A percentile compares a stretch with the other conserved stretches of the same genome.
These are phyloP conservation scores for Desoria tigrina DNA, from an alignment of 2,888 invertebrate species.

Conservation along the genomic window DNA sequence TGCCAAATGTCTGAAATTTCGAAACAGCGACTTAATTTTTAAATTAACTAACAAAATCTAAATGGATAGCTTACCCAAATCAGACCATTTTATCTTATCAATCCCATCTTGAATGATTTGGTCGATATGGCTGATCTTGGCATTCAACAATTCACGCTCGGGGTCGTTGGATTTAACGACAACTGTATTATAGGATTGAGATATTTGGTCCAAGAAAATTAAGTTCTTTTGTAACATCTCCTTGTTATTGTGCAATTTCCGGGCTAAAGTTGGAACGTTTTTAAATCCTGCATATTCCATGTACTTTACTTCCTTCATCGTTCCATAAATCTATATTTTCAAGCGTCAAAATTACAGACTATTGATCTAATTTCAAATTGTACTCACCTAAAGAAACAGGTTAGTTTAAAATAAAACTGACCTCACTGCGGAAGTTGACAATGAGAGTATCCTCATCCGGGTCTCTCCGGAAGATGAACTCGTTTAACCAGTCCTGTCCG, in stretches of 20 bases:
- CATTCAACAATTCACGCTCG: slow-evolving; percentile 80
- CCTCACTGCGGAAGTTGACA: slow-evolving; percentile 80
- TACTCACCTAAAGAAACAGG: too few relatives aligned
- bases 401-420: too few relatives aligned
- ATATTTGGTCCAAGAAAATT: slow-evolving; percentile 65
- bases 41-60: slow-evolving; percentile 22
- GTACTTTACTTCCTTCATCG: slow-evolving; percentile 87
- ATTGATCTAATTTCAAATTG: too few relatives aligned
- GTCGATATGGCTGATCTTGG: slow-evolving; percentile 82
- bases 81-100: slow-evolving; percentile 77
- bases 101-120: slow-evolving; percentile 76
- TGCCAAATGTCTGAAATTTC: slow-evolving; percentile 67
- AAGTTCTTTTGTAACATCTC: slow-evolving; percentile 80
- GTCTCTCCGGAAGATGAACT: slow-evolving; percentile 68
- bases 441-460: slow-evolving; percentile 69
- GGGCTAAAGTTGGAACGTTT: slow-evolving; percentile 73
- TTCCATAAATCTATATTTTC: slow-evolving; percentile 75
- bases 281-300: slow-evolving; percentile 71
- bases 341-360: too few relatives aligned
- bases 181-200: slow-evolving; percentile 72
- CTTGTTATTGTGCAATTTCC: slow-evolving; percentile 72
- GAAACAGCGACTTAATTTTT: too few relatives aligned
- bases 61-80: slow-evolving; percentile 55
- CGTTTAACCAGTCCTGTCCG: slow-evolving; percentile 74
- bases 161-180: slow-evolving; percentile 77